Conservation (phyloP, 2,797 vertebrate species). For the Sus cebifrons region DNA sequence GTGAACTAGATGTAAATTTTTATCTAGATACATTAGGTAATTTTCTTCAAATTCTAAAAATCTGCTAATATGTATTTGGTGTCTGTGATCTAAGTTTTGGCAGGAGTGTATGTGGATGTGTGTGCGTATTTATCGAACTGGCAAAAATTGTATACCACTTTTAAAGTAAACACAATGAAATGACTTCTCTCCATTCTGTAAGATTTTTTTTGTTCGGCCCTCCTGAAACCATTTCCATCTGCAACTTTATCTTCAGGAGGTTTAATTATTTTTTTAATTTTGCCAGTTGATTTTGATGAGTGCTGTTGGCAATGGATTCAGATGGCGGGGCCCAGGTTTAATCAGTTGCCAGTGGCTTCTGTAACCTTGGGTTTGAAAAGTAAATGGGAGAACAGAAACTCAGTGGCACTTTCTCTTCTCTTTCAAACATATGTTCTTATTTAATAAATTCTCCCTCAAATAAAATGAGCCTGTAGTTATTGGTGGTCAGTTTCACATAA, state of each 20-base stretch:
- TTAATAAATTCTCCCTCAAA: slow-evolving; percentile 81
- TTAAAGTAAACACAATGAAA: slow-evolving; percentile 63
- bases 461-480: slow-evolving; percentile 75
- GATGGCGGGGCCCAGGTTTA: slow-evolving; percentile 64
- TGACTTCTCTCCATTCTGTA: slow-evolving; percentile 31
- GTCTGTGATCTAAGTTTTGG: background rate
- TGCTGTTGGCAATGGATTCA: slow-evolving; percentile 15
- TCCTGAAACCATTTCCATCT: slow-evolving; percentile 12
- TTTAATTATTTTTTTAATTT: slow-evolving; percentile 84
- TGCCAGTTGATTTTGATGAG: slow-evolving; percentile 65
- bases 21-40: background rate
- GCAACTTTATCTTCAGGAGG: slow-evolving; percentile 68
- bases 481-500: slow-evolving; percentile 77
- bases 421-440: slow-evolving; percentile 83
- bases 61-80: background rate
- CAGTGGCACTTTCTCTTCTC: slow-evolving; percentile 68
- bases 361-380: slow-evolving; percentile 58
- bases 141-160: background rate
- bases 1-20: slow-evolving; percentile 26
- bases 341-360: slow-evolving; percentile 68
- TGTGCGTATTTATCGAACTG: background rate
- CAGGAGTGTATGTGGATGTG: accelerated
- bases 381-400: slow-evolving; percentile 57
- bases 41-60: slow-evolving; percentile 52
- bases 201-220: background rate